Evolutionary conservation across 1,140 invertebrate species (phyloP), one percentile per base, ranked within the genome.

Genomic region (Trichogramma pretiosum): DNA sequence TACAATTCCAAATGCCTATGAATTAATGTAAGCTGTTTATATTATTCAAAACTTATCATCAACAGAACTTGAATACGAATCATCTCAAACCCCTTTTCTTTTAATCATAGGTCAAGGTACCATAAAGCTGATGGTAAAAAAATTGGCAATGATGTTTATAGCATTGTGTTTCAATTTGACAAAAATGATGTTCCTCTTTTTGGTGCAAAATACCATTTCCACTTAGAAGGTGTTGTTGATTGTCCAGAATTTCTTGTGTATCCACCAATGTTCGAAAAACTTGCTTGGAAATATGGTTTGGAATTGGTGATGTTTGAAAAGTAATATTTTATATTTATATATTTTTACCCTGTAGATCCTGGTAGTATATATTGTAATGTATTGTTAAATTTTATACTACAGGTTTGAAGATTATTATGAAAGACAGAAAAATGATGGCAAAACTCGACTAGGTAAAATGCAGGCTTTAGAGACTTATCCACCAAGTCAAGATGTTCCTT

Each of bases 181-280:
- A 73, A 81, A 54, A 74, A 81, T 33, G 77, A 80, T 10, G 79
- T 82, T 56, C 87, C 90, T 5, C 65, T 98, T 11, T 99, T 99
- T 78, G 96, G 96, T 33, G 91, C 87, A 24, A 91, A 93, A 68
- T 98, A 99, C 74, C 82, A 94, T 68, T 99, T 99, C 67, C 81
- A 92, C 62, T 70, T 99, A 40, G 91, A 98, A 63, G 93, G 88
- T 33, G 91, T 95, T 13, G 95, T 99, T 0, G 83, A 99, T 67
- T 99, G 96, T 74, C 96, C 96, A 19, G 96, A 99, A 68, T 99
- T 98, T 76, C 74, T 99, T 22, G 93, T 98, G 13, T 83, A 98
- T 71, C 89, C 98, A 68, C 87, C 90, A 19, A 75, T 84, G 5
- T 75, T 99, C 45, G 72, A 82, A 52, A 87, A 89, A 67, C 70